Evolutionary conservation across 2,113 vertebrate species (phyloP).

Genomic region (Otocyon megalotis): DNA sequence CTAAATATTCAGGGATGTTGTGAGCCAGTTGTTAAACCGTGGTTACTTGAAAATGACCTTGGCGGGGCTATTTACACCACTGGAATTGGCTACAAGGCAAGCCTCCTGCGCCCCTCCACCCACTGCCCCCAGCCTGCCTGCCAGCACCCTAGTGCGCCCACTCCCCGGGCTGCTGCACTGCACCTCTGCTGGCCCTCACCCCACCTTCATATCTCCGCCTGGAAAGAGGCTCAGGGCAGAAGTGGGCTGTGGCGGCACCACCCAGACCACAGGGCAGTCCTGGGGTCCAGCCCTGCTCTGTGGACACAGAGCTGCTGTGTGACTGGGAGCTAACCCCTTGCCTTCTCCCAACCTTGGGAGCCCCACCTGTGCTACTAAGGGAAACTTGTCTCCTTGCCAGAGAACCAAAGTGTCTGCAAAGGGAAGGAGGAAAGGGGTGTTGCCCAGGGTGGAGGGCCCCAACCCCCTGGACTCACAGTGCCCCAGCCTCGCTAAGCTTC

Average conservation of each 20-base stretch:
- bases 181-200: neutral
- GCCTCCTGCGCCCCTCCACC: neutral
- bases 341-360: neutral
- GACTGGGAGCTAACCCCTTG: neutral
- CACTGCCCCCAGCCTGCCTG: neutral
- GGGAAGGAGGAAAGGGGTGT: neutral
- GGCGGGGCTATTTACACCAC: neutral
- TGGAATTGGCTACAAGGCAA: neutral
- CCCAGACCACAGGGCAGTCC: neutral
- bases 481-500: neutral
- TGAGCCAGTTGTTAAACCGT: neutral
- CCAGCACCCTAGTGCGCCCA: neutral
- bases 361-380: neutral
- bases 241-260: neutral
- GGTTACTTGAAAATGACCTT: neutral
- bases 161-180: neutral
- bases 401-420: neutral
- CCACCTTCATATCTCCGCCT: neutral
- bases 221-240: neutral
- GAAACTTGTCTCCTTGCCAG: neutral
- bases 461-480: neutral
- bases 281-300: neutral
- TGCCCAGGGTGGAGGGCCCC: neutral
- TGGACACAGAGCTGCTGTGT: neutral
- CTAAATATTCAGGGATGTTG: neutral